Base-by-base conservation (phyloP, 1,140 invertebrate genomes). In the Elymnias hypermnestra region DNA sequence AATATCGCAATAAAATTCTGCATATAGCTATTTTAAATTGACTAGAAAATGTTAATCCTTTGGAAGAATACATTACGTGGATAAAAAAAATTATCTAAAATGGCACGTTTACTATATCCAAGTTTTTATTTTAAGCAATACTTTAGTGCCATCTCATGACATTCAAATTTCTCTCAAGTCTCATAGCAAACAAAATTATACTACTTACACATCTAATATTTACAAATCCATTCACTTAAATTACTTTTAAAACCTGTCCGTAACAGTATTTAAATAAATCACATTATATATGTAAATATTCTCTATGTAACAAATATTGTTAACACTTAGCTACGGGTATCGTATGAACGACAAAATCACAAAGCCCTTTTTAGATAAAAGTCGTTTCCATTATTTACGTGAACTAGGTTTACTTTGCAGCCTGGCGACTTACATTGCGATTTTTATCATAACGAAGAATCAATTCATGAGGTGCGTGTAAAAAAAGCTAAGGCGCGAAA, bases 241-340 rank as follows among this genome's bases (percentile, higher is more conserved):
- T 60, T 55, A 57, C 28, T 42, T 64, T 65, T 60, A 68, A 65
- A 62, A 56, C 59, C 52, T 72, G 54, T 44, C 41, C 51, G 49
- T 61, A 81, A 81, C 72, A 73, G 65, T 45, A 43, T 72, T 67
- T 57, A 68, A 60, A 63, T 63, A 79, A 70, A 69, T 71, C 65
- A 68, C 69, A 66, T 63, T 61, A 70, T 59, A 43, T 26, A 57
- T 47, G 53, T 65, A 65, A 53, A 58, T 46, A 44, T 64, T 40
- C 55, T 64, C 63, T 69, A 61, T 55, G 49, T 63, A 71, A 71
- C 60, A 71, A 64, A 60, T 55, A 61, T 55, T 55, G 55, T 63
- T 68, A 73, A 61, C 43, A 69, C 55, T 64, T 61, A 61, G 56
- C 55, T 46, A 63, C 66, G 57, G 58, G 58, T 59, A 45, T 57